These are phyloP conservation scores for Armadillidium nasatum DNA, from an alignment of 1,140 invertebrate genomes.

Conservation along the genomic window DNA sequence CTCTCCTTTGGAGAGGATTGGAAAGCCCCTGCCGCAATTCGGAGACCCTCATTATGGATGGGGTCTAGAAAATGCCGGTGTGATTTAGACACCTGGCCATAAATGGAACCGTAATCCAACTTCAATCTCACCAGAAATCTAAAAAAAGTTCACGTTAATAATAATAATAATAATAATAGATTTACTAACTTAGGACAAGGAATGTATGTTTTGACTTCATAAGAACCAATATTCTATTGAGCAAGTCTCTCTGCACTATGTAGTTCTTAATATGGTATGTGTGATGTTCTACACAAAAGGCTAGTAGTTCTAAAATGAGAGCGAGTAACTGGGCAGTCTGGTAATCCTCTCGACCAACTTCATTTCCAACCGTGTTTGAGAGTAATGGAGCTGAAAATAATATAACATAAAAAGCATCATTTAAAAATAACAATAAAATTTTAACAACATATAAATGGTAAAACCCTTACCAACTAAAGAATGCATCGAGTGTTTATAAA, in stretches of 20 bases:
- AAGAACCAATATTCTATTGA: constrained; percentile 87
- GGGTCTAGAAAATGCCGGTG: no score
- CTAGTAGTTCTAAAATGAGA: constrained; percentile 88
- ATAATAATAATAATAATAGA: not conserved
- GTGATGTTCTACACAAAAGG: constrained; percentile 99
- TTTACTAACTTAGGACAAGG: constrained; percentile 77
- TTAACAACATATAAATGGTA: not conserved
- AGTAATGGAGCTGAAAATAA: constrained; percentile 70
- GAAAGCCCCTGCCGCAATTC: no score
- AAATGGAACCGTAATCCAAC: no score
- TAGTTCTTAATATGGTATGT: constrained; percentile 98
- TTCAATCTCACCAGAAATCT: no score
- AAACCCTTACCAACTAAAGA: constrained; percentile 68
- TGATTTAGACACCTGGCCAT: no score
- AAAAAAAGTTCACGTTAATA: no score
- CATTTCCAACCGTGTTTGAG: constrained; percentile 80
- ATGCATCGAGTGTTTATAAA: constrained; percentile 97
- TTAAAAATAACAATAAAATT: not conserved
- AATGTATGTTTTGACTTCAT: constrained; percentile 98
- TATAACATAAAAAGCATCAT: not conserved
- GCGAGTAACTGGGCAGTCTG: constrained; percentile 91
- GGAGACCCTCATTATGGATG: no score
- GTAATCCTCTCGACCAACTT: constrained; percentile 86
- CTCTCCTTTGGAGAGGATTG: no score
- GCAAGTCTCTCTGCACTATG: constrained; percentile 92